Conservation (phyloP, 53 echinoderm and acorn worm genomes). For the Glandiceps talaboti region DNA sequence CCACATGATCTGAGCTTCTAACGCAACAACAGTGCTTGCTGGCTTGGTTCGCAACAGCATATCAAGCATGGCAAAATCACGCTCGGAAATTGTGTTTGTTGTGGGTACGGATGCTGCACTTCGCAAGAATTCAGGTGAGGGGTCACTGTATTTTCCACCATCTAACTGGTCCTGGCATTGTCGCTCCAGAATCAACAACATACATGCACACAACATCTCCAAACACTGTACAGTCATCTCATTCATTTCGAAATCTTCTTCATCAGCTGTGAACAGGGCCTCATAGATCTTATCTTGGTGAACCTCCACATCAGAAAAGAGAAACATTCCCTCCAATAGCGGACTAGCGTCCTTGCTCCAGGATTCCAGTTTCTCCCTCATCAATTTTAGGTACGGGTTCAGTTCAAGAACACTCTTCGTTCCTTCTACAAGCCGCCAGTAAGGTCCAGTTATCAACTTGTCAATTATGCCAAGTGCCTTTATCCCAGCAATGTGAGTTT, state of each 20-base stretch:
- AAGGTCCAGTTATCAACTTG: constrained; percentile 22
- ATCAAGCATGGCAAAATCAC: constrained; percentile 39
- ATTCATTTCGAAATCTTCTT: constrained; percentile 5
- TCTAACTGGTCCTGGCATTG: constrained; percentile 41
- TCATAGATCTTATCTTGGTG: not conserved
- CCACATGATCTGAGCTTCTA: constrained; percentile 36
- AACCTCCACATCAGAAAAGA: not conserved
- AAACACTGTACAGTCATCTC: constrained; percentile 11
- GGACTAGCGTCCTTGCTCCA: not conserved
- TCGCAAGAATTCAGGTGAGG: not conserved
- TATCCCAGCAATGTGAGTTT: constrained; percentile 18
- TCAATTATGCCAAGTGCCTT: constrained; percentile 28
- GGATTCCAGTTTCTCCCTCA: not conserved
- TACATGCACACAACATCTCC: constrained; percentile 16
- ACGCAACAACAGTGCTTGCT: constrained; percentile 5
- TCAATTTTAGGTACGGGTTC: not conserved
- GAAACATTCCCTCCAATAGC: not conserved
- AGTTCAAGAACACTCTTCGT: constrained; percentile 1
- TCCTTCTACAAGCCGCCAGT: constrained; percentile 22
- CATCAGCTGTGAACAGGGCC: constrained; percentile 2
- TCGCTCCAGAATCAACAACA: constrained; percentile 26
- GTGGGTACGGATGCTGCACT: constrained; percentile 3
- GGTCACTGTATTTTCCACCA: constrained; percentile 38
- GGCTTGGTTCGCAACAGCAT: constrained; percentile 30
- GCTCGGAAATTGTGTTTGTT: constrained; percentile 31